These are phyloP conservation scores for Colinus virginianus DNA, from an alignment of 2,113 vertebrate species.

Conservation along the genomic window DNA sequence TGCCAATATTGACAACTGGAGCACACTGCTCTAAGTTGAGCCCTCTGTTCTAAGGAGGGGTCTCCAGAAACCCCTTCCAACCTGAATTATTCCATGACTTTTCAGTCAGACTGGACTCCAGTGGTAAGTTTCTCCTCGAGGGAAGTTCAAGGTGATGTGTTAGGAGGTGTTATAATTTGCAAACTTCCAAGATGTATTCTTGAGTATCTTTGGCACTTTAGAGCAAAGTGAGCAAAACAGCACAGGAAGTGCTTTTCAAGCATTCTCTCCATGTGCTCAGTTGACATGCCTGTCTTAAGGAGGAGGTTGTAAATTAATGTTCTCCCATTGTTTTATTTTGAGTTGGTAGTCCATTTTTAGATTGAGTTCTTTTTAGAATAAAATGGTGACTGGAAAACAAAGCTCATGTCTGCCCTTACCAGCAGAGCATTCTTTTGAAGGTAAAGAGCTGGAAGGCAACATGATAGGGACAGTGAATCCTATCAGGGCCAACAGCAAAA, in stretches of 20 bases:
- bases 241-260: background rate
- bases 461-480: background rate
- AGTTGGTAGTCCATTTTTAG: background rate
- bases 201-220: background rate
- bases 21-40: background rate
- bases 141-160: background rate
- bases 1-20: background rate
- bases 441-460: conserved; percentile 13
- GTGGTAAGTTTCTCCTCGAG: background rate
- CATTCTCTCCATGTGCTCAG: background rate
- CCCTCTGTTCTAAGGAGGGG: background rate
- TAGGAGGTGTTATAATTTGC: background rate
- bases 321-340: background rate
- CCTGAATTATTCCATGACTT: conserved; percentile 4
- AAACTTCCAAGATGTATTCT: background rate
- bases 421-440: conserved; percentile 9
- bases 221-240: background rate
- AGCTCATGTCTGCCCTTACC: background rate
- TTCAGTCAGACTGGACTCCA: conserved; percentile 15
- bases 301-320: background rate
- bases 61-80: conserved; percentile 41
- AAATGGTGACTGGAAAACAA: conserved; percentile 10
- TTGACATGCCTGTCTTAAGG: background rate
- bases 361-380: background rate
- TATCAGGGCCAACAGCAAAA: conserved; percentile 31